Percentiles rank a stretch among this genome's conserved stretches.
Conservation (phyloP, 2,888 invertebrate genomes). For the Orchestes rusci region DNA sequence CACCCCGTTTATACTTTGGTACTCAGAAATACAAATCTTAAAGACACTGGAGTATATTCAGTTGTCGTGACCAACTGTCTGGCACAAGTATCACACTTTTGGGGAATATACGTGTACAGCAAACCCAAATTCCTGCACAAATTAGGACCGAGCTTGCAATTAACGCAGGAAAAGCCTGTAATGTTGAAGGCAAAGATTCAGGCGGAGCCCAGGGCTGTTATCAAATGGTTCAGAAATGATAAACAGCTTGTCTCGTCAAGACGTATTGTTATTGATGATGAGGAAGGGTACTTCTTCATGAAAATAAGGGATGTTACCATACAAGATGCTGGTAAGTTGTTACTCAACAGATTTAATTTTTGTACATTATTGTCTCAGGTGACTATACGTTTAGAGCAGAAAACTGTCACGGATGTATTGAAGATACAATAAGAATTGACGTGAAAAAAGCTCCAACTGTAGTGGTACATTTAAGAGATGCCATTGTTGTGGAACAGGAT, state of each 20-base stretch:
- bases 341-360: background rate
- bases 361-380: constrained; percentile 1
- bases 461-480: constrained; percentile 19
- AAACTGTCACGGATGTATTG: constrained; percentile 16
- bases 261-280: constrained; percentile 16
- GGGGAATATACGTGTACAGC: constrained; percentile 23
- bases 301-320: constrained; percentile 15
- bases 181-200: constrained; percentile 16
- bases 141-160: constrained; percentile 12
- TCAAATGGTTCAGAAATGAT: constrained; percentile 19
- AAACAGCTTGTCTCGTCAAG: constrained; percentile 10
- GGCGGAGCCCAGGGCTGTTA: constrained; percentile 17
- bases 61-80: constrained; percentile 19
- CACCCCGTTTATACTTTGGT: constrained; percentile 17
- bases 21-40: constrained; percentile 13
- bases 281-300: constrained; percentile 18
- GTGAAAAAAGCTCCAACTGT: constrained; percentile 24
- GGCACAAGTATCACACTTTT: constrained; percentile 20
- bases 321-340: constrained; percentile 14
- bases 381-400: constrained; percentile 20
- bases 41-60: constrained; percentile 23
- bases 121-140: constrained; percentile 19
- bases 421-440: constrained; percentile 19
- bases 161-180: constrained; percentile 18
- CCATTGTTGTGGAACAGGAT: constrained; percentile 21